A percentile compares a stretch with the other conserved stretches of the same genome.
These are phyloP conservation scores for Orchesella flavescens DNA, from an alignment of 2,888 invertebrate genomes.

Conservation along the genomic window DNA sequence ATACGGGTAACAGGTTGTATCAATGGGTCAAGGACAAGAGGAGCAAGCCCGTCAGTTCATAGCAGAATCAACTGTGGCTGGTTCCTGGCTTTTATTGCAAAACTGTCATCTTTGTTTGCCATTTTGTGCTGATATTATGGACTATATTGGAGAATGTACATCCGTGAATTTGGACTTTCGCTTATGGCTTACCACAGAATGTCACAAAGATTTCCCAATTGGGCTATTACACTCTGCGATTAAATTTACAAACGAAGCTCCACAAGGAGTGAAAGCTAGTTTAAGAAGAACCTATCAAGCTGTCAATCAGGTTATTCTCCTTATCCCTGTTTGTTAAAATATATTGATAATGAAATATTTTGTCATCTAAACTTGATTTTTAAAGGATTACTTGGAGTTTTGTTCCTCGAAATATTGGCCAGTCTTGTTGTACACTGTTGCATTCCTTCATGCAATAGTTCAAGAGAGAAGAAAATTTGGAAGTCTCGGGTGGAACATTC, in stretches of 20 bases:
- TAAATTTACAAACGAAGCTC: slow-evolving; percentile 98
- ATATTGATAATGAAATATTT: slow-evolving; percentile 8
- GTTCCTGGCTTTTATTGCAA: slow-evolving; percentile 95
- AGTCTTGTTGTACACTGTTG: slow-evolving; percentile 92
- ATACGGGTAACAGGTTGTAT: slow-evolving; percentile 85
- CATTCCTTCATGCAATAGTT: slow-evolving; percentile 94
- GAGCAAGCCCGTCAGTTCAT: slow-evolving; percentile 88
- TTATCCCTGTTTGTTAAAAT: not conserved
- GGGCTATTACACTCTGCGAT: slow-evolving; percentile 89
- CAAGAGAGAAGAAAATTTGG: slow-evolving; percentile 97
- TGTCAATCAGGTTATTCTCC: slow-evolving; percentile 79
- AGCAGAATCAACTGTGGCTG: slow-evolving; percentile 83
- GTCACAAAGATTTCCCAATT: slow-evolving; percentile 94
- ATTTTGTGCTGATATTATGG: slow-evolving; percentile 94
- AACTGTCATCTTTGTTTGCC: slow-evolving; percentile 96
- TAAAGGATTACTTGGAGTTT: slow-evolving; percentile 90
- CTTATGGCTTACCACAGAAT: slow-evolving; percentile 96
- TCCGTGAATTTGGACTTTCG: slow-evolving; percentile 87
- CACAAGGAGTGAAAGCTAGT: slow-evolving; percentile 94
- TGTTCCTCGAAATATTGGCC: slow-evolving; percentile 95
- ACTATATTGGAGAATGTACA: slow-evolving; percentile 89
- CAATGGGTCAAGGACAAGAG: slow-evolving; percentile 98
- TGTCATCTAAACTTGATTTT: not conserved
- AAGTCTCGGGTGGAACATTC: slow-evolving; percentile 92
- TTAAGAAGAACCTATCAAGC: slow-evolving; percentile 94